A percentile compares a stretch with the other conserved stretches of the same genome.
phyloP scores from a whole-genome alignment of 2,888 invertebrate genomes.

The Phanerotoma sp. region DNA sequence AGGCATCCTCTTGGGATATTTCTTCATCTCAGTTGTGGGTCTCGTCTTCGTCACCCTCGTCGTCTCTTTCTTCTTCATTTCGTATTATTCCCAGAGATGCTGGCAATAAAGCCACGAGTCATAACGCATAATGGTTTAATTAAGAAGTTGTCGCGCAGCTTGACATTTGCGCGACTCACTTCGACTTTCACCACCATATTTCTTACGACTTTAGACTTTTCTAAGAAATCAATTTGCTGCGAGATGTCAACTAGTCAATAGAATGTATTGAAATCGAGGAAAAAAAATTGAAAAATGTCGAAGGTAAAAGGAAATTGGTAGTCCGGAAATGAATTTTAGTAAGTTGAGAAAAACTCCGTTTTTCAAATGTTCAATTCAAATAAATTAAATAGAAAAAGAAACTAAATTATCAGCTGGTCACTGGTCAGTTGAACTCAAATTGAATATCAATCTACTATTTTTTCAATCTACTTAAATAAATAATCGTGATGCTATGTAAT shows the following conservation, averaged over 20 bases:
- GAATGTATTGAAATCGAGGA: not conserved
- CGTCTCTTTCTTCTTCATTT: conserved; percentile 23
- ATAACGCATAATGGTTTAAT: conserved; percentile 54
- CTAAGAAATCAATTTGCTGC: conserved; percentile 11
- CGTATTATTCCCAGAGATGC: conserved; percentile 22
- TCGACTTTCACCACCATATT: conserved; percentile 11
- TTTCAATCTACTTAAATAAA: too few relatives aligned
- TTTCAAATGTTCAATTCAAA: too few relatives aligned
- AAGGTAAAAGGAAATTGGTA: too few relatives aligned
- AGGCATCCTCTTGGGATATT: conserved; percentile 23
- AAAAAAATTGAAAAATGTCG: too few relatives aligned
- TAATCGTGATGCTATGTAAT: too few relatives aligned
- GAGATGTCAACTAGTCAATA: not conserved
- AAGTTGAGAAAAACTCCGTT: too few relatives aligned
- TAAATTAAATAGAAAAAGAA: too few relatives aligned
- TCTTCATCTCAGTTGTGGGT: conserved; percentile 20
- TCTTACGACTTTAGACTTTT: not conserved
- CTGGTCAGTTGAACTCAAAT: too few relatives aligned
- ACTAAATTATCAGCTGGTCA: too few relatives aligned
- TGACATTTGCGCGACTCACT: conserved; percentile 19
- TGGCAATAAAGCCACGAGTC: conserved; percentile 49
- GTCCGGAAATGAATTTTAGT: too few relatives aligned
- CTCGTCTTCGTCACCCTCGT: conserved; percentile 24
- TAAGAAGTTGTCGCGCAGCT: conserved; percentile 48
- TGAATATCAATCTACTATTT: too few relatives aligned